Percentiles rank a stretch among this genome's conserved stretches.
Conservation (phyloP, 1,140 invertebrate genomes). For the Armadillidium nasatum region DNA sequence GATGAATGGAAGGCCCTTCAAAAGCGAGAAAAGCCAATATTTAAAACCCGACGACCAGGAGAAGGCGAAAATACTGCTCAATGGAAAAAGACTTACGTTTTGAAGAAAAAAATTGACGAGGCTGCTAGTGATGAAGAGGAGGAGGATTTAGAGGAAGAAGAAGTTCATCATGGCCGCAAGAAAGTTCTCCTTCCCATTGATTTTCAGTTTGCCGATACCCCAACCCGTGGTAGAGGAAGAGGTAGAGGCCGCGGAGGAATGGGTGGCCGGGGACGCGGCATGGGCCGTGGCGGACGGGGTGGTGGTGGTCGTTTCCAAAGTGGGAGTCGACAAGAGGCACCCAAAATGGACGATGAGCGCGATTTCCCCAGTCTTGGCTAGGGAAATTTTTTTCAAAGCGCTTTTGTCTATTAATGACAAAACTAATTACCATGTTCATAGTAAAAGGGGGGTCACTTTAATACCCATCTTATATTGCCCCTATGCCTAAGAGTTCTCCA, state of each 20-base stretch:
- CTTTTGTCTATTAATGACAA: neutral
- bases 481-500: slow-evolving; percentile 11
- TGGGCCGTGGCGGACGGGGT: slow-evolving; percentile 46
- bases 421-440: neutral
- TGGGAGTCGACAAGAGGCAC: slow-evolving; percentile 59
- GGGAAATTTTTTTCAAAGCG: neutral
- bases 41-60: slow-evolving; percentile 83
- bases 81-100: slow-evolving; percentile 86
- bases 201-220: slow-evolving; percentile 78
- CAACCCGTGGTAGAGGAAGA: slow-evolving; percentile 61
- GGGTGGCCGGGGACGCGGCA: slow-evolving; percentile 52
- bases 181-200: slow-evolving; percentile 82
- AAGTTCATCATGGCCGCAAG: slow-evolving; percentile 79
- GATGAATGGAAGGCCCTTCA: slow-evolving; percentile 84
- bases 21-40: slow-evolving; percentile 66
- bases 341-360: slow-evolving; percentile 89
- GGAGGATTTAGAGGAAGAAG: slow-evolving; percentile 50
- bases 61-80: slow-evolving; percentile 84
- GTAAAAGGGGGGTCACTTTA: neutral
- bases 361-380: slow-evolving; percentile 78
- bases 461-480: neutral
- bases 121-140: slow-evolving; percentile 63
- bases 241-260: slow-evolving; percentile 55
- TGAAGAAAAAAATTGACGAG: slow-evolving; percentile 71
- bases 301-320: slow-evolving; percentile 49